A percentile compares a stretch with the other conserved stretches of the same genome.
phyloP scores from a whole-genome alignment of 2,888 invertebrate genomes.

The Asteroscopus sphinx region DNA sequence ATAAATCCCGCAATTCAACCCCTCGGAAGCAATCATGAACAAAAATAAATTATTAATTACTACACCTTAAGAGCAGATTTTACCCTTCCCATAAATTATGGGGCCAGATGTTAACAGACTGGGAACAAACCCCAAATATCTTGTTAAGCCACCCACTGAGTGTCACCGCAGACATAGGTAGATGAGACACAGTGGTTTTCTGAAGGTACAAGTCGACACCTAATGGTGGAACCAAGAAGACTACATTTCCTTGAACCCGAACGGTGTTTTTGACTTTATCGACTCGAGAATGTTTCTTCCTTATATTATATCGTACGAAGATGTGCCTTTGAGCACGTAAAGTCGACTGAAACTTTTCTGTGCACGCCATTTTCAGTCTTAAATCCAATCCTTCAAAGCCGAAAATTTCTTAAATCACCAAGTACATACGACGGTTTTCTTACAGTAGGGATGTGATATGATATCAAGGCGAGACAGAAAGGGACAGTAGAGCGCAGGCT shows the following conservation, averaged over 20 bases:
- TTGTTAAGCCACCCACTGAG: slow-evolving; percentile 85
- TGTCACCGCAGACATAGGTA: slow-evolving; percentile 71
- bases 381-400: rapidly evolving
- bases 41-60: slow-evolving; percentile 89
- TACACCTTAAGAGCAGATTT: slow-evolving; percentile 80
- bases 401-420: slow-evolving; percentile 1
- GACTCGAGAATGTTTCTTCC: slow-evolving; percentile 81
- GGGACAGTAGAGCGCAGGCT: slow-evolving; percentile 89
- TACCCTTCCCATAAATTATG: slow-evolving; percentile 87
- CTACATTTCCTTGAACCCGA: slow-evolving; percentile 57
- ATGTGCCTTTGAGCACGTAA: slow-evolving; percentile 64
- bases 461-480: slow-evolving; percentile 89
- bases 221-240: slow-evolving; percentile 54
- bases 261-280: slow-evolving; percentile 79
- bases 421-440: slow-evolving; percentile 59
- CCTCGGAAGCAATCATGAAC: slow-evolving; percentile 76
- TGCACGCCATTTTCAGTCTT: slow-evolving; percentile 51
- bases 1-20: slow-evolving; percentile 63
- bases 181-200: slow-evolving; percentile 40
- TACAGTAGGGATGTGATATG: slow-evolving; percentile 80
- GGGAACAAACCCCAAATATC: slow-evolving; percentile 87
- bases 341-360: slow-evolving; percentile 31
- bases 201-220: slow-evolving; percentile 50
- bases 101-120: slow-evolving; percentile 88
- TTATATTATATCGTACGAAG: slow-evolving; percentile 84